phyloP scores from a whole-genome alignment of 2,888 invertebrate species.

The Kryphioiulus occultus region DNA sequence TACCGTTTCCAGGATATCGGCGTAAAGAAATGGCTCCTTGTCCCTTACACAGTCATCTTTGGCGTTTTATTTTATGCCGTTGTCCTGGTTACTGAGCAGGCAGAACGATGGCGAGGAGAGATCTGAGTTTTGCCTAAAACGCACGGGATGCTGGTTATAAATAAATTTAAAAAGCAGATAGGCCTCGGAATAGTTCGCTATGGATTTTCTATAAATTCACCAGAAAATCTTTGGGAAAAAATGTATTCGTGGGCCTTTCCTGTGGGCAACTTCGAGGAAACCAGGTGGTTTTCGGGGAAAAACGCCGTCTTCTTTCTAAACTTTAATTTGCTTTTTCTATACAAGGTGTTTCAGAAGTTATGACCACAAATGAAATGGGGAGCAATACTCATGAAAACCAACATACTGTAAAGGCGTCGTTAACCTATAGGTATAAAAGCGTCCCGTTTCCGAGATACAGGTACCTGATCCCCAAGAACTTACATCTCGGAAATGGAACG shows the following conservation, averaged over 20 bases:
- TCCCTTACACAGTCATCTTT: constrained; percentile 25
- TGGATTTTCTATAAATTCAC: background rate
- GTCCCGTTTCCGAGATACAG: no score
- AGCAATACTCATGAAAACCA: no score
- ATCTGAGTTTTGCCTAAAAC: background rate
- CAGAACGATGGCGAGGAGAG: background rate
- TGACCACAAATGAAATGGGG: no score
- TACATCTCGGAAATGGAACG: no score
- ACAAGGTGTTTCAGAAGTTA: no score
- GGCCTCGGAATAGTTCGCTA: background rate
- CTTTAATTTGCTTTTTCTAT: no score
- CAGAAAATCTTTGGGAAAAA: background rate
- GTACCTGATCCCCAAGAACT: no score
- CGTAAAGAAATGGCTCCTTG: constrained; percentile 36
- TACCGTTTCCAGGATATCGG: constrained; percentile 31
- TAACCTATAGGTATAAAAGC: no score
- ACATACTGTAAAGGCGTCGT: no score
- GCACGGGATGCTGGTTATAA: constrained; percentile 12
- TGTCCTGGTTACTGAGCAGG: constrained; percentile 26
- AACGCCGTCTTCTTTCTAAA: background rate
- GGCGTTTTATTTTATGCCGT: constrained; percentile 42
- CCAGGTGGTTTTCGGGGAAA: background rate
- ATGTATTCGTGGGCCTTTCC: background rate
- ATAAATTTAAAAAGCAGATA: constrained; percentile 33
- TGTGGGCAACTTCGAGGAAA: background rate